Conservation (phyloP, 23 tunicate species). For the Phallusia fumigata region DNA sequence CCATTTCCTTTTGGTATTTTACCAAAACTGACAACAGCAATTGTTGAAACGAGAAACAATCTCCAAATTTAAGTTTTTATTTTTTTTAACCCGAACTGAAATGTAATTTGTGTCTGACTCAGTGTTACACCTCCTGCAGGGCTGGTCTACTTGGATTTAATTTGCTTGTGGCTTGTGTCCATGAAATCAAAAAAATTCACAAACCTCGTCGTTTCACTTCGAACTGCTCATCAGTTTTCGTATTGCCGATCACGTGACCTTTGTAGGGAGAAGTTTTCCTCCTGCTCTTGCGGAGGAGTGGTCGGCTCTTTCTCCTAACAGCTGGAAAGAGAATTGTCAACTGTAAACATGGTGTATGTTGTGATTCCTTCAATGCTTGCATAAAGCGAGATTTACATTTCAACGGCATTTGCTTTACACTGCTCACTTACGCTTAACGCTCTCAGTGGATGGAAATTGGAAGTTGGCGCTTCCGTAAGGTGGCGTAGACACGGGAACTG, state of each 20-base stretch:
- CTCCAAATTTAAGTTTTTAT: too few relatives aligned
- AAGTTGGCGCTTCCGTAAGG: conserved; percentile 38
- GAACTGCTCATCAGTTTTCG: background rate
- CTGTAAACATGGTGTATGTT: too few relatives aligned
- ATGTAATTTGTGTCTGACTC: too few relatives aligned
- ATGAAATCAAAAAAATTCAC: background rate
- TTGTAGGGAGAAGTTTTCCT: background rate
- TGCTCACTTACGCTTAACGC: background rate
- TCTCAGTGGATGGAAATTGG: background rate
- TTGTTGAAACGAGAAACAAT: too few relatives aligned
- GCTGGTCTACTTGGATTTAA: too few relatives aligned
- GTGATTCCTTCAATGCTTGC: too few relatives aligned
- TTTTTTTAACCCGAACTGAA: too few relatives aligned
- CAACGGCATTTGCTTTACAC: background rate
- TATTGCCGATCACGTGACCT: background rate
- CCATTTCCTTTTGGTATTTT: too few relatives aligned
- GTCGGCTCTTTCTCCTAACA: background rate
- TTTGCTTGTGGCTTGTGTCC: too few relatives aligned
- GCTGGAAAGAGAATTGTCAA: background rate
- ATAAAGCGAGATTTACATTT: too few relatives aligned
- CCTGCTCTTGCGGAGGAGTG: background rate
- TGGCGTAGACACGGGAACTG: conserved; percentile 42
- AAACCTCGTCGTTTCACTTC: background rate
- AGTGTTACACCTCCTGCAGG: too few relatives aligned
- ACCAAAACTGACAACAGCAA: too few relatives aligned